These are phyloP conservation scores for Bombylius major DNA, from an alignment of 2,888 invertebrate genomes.

Conservation along the genomic window DNA sequence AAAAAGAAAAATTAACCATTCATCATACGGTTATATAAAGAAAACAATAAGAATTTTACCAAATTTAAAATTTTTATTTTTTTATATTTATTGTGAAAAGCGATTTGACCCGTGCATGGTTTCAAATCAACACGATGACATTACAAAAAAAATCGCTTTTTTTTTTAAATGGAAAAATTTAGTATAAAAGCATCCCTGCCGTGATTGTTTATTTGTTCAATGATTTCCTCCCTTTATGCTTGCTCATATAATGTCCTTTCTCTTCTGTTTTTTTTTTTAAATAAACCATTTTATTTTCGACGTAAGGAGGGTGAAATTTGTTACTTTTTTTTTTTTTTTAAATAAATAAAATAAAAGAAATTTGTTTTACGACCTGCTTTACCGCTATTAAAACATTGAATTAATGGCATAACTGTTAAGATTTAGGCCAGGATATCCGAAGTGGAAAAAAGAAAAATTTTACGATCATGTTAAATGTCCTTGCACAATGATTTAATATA, in stretches of 20 bases:
- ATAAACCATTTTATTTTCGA: background rate
- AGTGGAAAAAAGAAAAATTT: background rate
- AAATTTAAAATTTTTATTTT: background rate
- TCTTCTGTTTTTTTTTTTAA: background rate
- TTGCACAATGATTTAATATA: background rate
- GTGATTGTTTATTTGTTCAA: conserved; percentile 15
- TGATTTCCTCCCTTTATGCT: conserved; percentile 16
- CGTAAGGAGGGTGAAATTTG: no score
- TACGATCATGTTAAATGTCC: background rate
- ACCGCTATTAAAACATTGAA: conserved; percentile 4
- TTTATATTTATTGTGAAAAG: background rate
- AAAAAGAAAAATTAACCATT: background rate
- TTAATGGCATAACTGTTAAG: conserved; percentile 2
- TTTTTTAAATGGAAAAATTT: background rate
- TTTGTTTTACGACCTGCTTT: conserved; percentile 5
- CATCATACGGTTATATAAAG: background rate
- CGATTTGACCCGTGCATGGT: background rate
- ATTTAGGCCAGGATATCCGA: background rate
- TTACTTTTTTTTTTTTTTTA: no score
- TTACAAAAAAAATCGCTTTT: background rate
- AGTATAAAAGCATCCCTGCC: conserved; percentile 6
- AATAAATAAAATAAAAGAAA: no score
- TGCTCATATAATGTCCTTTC: conserved; percentile 14
- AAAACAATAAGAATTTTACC: background rate
- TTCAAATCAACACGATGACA: background rate